Base-by-base conservation (phyloP, 2,888 invertebrate genomes). In the Drosophila nr. perissopoda region DNA sequence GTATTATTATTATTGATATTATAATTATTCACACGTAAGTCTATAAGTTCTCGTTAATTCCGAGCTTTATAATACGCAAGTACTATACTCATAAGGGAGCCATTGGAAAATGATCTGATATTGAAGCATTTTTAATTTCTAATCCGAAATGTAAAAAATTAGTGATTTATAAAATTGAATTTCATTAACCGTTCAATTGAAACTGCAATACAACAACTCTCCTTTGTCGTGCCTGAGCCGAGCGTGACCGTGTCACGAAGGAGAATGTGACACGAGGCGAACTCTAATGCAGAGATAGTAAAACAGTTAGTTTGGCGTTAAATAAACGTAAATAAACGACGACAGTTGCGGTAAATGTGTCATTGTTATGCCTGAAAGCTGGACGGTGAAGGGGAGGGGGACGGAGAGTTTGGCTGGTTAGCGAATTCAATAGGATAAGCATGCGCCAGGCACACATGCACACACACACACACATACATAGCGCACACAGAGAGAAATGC, bases 321-420 rank as follows among this genome's bases (percentile, higher is more conserved):
- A 78, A 65, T 78, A 75, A 78, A 75, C 75, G 78, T 75, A 78
- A 78, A 78, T 78, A 78, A 75, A 76, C 66, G 78, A 63, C 63
- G 66, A 67, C 79, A 78, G 78, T 78, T 78, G 78, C 76, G 72
- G 76, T 59, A 76, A 78, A 78, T 78, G 73, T 78, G 78, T 78
- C 78, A 78, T 69, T 78, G 68, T 78, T 75, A 71, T 75, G 74
- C 45, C 25, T 16, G 45, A 25, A 25, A 27, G 45, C 62, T 65
- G 62, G 11, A 6, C 11, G 18, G 53, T n/a, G 48, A 16, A 11
- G 27, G 56, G n/a, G 49, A 36, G 33, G 45, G 29, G 18, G 7
- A 4, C 4, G 4, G 48, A 7, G 4, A 45, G 27, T 25, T 45
- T n/a, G 42, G 18, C 33, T 31, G 33, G 45, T 36, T 53, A 57